Evolutionary conservation across 2,888 invertebrate genomes (phyloP).

Genomic region (Scelioninae gen. 1): DNA sequence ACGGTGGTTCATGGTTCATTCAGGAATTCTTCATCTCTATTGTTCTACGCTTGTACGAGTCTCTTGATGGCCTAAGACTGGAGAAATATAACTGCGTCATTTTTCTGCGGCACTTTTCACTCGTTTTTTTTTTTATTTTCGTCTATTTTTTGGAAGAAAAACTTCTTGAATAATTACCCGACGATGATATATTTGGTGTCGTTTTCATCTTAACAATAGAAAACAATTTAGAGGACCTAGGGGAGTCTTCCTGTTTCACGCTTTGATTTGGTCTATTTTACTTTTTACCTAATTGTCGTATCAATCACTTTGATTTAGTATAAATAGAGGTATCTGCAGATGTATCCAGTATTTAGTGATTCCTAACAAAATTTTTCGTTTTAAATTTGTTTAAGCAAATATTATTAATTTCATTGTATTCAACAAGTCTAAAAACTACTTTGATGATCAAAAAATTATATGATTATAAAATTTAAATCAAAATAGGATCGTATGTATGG

Average conservation of each 20-base stretch:
- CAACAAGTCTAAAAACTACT: too few species aligned
- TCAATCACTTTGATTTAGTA: neutral
- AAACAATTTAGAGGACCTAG: slow-evolving; percentile 19
- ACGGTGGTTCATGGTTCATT: slow-evolving; percentile 74
- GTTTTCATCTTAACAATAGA: slow-evolving; percentile 31
- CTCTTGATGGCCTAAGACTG: slow-evolving; percentile 48
- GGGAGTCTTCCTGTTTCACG: slow-evolving; percentile 9
- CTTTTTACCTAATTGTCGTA: slow-evolving; percentile 1
- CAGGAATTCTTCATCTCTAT: slow-evolving; percentile 70
- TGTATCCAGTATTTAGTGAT: too few species aligned
- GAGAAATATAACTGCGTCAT: slow-evolving; percentile 52
- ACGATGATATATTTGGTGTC: slow-evolving; percentile 45
- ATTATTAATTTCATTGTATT: too few species aligned
- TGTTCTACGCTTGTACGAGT: slow-evolving; percentile 64
- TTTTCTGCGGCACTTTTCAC: slow-evolving; percentile 45
- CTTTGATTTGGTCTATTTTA: neutral
- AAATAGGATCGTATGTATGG: too few species aligned
- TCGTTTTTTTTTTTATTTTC: slow-evolving; percentile 32
- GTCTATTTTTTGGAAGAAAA: slow-evolving; percentile 11
- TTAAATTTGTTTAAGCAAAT: too few species aligned
- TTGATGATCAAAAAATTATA: too few species aligned
- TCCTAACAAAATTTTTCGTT: too few species aligned
- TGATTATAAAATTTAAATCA: too few species aligned
- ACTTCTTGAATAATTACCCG: slow-evolving; percentile 37
- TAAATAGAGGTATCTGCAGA: neutral